Base-by-base conservation (phyloP, 2,797 vertebrate species). In the Halcyon smyrnensis region DNA sequence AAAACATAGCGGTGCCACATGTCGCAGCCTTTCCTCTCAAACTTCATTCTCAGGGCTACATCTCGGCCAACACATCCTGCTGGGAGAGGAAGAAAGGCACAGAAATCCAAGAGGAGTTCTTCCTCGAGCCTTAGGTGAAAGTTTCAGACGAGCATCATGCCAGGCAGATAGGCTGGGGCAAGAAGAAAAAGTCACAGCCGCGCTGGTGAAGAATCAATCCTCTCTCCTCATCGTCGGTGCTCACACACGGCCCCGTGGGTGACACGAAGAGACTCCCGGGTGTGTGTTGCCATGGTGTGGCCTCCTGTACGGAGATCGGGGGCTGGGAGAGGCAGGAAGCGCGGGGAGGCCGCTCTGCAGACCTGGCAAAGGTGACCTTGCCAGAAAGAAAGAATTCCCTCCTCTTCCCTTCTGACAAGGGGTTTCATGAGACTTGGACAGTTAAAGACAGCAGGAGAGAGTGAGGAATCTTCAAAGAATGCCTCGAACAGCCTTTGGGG, bases 1-100 rank as follows among this genome's bases (percentile, higher is more conserved):
- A 98, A 94, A 99, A 97, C 98, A 99, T 98, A 95, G 98, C 60
- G 82, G 81, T 77, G 81, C 95, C 95, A 97, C 97, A 97, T 94
- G 76, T 94, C 96, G 68, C n/a, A 69, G 95, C 80, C 79, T 34
- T 91, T 85, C 70, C 82, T 68, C 63, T 87, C 91, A 53, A 79
- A 78, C 95, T 83, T 43, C 81, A 50, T 87, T 92, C 90, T 94
- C 90, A 77, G 92, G 45, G 87, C 96, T 97, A 95, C 81, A 92
- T 73, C 83, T 96, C 97, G 78, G 41, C 89, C 96, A 90, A 89
- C 30, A 95, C 87, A 87, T 96, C 95, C 93, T 92, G 75, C 62
- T 19, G 5, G 51, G 23, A 92, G 76, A 94, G 86, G 89, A 93
- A 89, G 92, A 74, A 27, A 87, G 78, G 89, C 90, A 80, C 83